These are phyloP conservation scores for Phataginus tricuspis DNA, from an alignment of 2,797 vertebrate species.

Conservation along the genomic window DNA sequence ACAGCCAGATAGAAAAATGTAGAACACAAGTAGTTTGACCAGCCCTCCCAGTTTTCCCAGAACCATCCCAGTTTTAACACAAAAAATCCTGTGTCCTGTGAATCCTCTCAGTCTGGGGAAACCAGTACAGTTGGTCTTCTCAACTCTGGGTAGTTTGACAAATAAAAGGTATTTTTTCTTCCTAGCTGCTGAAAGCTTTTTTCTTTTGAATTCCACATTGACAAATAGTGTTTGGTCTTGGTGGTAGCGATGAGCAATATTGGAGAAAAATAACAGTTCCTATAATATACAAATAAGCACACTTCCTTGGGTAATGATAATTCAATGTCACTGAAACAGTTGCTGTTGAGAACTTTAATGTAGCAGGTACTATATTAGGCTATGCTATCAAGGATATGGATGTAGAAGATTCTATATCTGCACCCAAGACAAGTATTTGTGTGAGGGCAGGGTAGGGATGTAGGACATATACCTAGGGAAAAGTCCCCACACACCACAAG, in stretches of 20 bases:
- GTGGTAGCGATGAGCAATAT: not conserved
- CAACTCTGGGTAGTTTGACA: not conserved
- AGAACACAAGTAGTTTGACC: not conserved
- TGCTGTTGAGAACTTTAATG: not conserved
- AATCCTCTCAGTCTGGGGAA: not conserved
- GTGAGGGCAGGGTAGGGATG: not conserved
- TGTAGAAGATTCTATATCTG: not conserved
- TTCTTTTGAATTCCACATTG: not conserved
- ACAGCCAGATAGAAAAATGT: not conserved
- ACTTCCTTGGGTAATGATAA: not conserved
- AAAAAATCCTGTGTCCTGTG: not conserved
- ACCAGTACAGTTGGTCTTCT: not conserved
- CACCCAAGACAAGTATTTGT: not conserved
- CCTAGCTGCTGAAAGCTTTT: not conserved
- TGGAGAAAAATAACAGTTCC: not conserved
- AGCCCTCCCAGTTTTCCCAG: not conserved
- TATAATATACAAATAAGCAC: not conserved
- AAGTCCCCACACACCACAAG: not conserved
- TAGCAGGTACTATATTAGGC: not conserved
- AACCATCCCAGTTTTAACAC: not conserved
- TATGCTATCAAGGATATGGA: not conserved
- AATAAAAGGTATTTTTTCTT: not conserved
- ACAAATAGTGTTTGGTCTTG: constrained; percentile 4
- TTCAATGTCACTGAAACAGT: not conserved
- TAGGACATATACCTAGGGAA: not conserved